A percentile compares a stretch with the other conserved stretches of the same genome.
Conservation (phyloP, 2,888 invertebrate genomes). For the Monoplex corrugatus region DNA sequence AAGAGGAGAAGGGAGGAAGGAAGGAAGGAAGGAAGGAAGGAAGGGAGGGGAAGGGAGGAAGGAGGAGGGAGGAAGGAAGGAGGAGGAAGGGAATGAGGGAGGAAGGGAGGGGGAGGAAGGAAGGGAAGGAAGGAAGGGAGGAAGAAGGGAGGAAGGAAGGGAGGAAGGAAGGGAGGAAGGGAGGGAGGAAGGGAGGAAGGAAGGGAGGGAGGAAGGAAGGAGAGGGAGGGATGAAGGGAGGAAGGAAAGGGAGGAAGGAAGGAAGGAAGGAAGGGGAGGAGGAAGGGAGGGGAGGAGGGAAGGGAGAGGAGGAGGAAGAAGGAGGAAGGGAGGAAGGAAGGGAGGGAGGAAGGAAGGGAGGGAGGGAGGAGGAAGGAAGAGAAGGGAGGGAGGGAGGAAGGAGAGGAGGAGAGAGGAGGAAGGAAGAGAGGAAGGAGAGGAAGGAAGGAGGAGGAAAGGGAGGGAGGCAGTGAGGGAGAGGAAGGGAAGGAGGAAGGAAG, state of each 20-base stretch:
- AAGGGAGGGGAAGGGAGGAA: too few species aligned
- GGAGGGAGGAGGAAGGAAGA: slow-evolving; percentile 22
- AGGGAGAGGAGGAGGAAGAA: slow-evolving; percentile 18
- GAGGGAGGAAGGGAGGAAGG: slow-evolving; percentile 2
- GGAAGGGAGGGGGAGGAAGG: background rate
- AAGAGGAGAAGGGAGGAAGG: too few species aligned
- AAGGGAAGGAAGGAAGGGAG: background rate
- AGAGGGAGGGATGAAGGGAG: background rate
- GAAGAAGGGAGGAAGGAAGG: background rate
- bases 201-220: background rate
- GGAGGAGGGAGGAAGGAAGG: background rate
- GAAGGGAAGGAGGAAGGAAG: too few species aligned
- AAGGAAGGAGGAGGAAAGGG: too few species aligned
- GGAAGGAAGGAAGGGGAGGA: too few species aligned
- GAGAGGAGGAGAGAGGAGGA: too few species aligned
- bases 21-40: too few species aligned
- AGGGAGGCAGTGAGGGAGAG: too few species aligned
- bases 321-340: background rate
- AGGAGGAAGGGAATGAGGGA: background rate
- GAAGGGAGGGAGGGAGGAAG: background rate
- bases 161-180: background rate
- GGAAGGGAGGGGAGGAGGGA: too few species aligned
- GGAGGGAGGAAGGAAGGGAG: slow-evolving; percentile 5
- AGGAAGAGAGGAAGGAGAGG: too few species aligned
- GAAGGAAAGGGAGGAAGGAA: background rate